These are phyloP conservation scores for Nematolebias whitei DNA, from an alignment of 2,113 vertebrate species.

Conservation along the genomic window DNA sequence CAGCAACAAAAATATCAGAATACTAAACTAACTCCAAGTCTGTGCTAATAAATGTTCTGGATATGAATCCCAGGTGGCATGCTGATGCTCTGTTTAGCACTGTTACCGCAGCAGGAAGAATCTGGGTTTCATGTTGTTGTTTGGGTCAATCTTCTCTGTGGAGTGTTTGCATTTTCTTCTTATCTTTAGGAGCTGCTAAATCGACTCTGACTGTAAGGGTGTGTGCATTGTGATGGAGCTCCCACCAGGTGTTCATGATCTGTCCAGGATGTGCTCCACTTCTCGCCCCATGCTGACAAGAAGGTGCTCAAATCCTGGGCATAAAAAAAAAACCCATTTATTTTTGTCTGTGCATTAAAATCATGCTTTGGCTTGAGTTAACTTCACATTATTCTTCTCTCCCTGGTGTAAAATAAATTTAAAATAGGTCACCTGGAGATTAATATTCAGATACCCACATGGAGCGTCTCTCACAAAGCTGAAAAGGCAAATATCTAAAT, in stretches of 20 bases:
- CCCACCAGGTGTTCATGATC: neutral
- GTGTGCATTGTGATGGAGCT: neutral
- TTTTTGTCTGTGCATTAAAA: conserved; percentile 15
- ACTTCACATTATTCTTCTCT: conserved; percentile 29
- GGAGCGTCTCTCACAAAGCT: neutral
- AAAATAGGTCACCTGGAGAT: conserved; percentile 46
- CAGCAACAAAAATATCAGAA: conserved; percentile 1
- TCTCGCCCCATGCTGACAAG: neutral
- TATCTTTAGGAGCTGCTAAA: neutral
- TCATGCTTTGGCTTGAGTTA: conserved; percentile 28
- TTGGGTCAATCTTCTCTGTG: neutral
- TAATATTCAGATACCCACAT: conserved; percentile 30
- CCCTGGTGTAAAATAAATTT: conserved; percentile 26
- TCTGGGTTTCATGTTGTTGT: conserved; percentile 2
- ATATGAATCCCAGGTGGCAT: neutral
- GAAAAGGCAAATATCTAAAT: neutral
- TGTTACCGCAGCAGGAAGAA: neutral
- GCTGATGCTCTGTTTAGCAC: neutral
- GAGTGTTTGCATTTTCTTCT: too few species aligned
- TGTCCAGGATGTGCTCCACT: neutral
- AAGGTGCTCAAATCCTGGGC: neutral
- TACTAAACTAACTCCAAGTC: conserved; percentile 22
- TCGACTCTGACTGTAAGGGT: neutral
- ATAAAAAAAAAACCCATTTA: conserved; percentile 6
- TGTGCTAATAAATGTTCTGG: conserved; percentile 18